Evolutionary conservation across 2,888 invertebrate species (phyloP), one percentile per base, ranked within the genome.

Genomic region (Dendrolimus houi): DNA sequence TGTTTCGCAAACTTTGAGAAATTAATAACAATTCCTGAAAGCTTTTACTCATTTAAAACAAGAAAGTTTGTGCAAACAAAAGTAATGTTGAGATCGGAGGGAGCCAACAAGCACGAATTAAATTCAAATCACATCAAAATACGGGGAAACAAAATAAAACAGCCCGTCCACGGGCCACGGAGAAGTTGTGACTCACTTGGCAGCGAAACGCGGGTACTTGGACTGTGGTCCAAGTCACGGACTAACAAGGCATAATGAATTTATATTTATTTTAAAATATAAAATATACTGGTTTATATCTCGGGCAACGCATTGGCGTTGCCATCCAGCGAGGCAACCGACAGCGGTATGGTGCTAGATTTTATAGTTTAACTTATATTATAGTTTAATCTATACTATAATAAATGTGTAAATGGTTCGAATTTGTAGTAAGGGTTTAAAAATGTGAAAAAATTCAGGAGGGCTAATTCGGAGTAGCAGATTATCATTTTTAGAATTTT

Each of bases 111-210:
- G 54, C 59, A 54, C 56, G 69, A 77, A 79, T 76, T 74, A 74
- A 80, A 81, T 79, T 79, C 72, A 71, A 79, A 81, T 78, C 72
- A 72, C 73, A 78, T 74, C 75, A 73, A 76, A 79, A 77, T 74
- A 70, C 69, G 64, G 60, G 47, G 66, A 73, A 79, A 77, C 72
- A 72, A 77, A 76, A 77, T 77, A 75, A 75, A 79, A 67, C 64
- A 64, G 69, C 67, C 65, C 60, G 63, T 61, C 62, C 58, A 59
- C 58, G 68, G 65, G 67, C 67, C 64, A 69, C 71, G 72, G 70
- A 68, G 67, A 74, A 80, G 77, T 81, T 81, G 77, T 69, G 73
- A 72, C 75, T 71, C 82, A 82, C 80, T 83, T 84, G 83, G 81
- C 83, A 84, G 70, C 70, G 65, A 67, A 64, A 71, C 71, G 67